Evolutionary conservation across 1,140 invertebrate species (phyloP), one percentile per base, ranked within the genome.

Genomic region (Drosophila nigromelanica): DNA sequence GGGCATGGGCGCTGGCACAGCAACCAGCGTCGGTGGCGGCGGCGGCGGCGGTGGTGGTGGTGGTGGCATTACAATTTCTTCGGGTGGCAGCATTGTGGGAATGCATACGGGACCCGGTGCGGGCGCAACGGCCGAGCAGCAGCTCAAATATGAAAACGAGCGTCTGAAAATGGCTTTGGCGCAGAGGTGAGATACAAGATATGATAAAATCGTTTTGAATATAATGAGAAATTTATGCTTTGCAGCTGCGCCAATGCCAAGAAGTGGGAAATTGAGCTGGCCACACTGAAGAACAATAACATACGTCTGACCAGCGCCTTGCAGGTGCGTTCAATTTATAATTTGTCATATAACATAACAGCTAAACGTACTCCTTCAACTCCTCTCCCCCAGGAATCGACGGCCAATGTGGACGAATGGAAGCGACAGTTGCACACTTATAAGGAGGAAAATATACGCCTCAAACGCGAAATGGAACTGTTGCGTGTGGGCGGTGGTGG

Each of bases 391-490:
- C 33, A 92, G 91, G 98, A 99, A 93, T 98, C 97, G 74, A 99
- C 98, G 27, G 97, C 98, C 42, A 99, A 99, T 93, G 98, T 99
- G 6, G 98, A 99, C 87, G 98, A 99, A 92, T 99, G 98, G 98
- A 99, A 99, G 93, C 95, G 97, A 77, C 98, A 99, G 91, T 93
- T 99, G 61, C 98, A 98, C 76, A 96, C 96, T 39, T 98, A 99
- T 89, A 98, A 99, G 93, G 98, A 99, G 89, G 98, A 99, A 92
- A 98, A 98, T 93, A 95, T 96, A 56, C 94, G 97, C 67, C 95
- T 99, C 75, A 98, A 98, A 92, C 89, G 90, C 11, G 91, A 92
- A 50, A 90, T 92, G 80, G 91, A 92, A 15, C 42, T 86, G 37
- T 30, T 91, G 24, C 86, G 90, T 10, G 78, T 78, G 7, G 74